Conservation (phyloP, 2,113 vertebrate genomes). For the Puntigrus tetrazona region DNA sequence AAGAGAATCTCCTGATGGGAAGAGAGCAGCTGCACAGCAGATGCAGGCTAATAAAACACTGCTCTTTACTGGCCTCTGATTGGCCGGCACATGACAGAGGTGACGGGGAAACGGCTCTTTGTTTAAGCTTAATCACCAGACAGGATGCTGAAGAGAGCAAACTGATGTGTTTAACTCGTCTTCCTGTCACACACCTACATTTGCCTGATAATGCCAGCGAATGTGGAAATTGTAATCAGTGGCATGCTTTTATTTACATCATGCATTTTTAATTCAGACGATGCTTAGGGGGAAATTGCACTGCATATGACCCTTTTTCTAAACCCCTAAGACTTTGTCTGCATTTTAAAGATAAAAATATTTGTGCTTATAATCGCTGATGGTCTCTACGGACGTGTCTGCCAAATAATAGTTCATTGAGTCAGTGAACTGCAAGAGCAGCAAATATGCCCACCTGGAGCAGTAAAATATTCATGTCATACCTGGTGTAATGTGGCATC, state of each 20-base stretch:
- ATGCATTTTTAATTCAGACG: neutral
- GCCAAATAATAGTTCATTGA: constrained; percentile 33
- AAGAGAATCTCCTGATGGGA: constrained; percentile 54
- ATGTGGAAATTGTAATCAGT: neutral
- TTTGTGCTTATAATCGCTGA: neutral
- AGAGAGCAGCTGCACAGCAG: constrained; percentile 53
- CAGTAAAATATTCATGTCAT: constrained; percentile 56
- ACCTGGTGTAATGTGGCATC: constrained; percentile 54
- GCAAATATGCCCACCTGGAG: constrained; percentile 41
- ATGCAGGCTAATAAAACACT: constrained; percentile 42
- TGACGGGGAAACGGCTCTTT: constrained; percentile 37
- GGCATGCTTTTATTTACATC: neutral
- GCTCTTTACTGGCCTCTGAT: constrained; percentile 41
- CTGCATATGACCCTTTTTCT: neutral
- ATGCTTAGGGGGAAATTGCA: neutral
- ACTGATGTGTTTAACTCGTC: constrained; percentile 11
- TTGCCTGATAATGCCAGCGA: neutral
- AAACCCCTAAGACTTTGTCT: neutral
- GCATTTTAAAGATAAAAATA: neutral
- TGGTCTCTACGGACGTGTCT: neutral
- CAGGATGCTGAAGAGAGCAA: neutral
- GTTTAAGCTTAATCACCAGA: constrained; percentile 48
- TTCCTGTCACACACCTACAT: neutral
- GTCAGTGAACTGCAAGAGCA: constrained; percentile 34
- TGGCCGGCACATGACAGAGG: constrained; percentile 16